Conservation (phyloP, 2,888 invertebrate species). For the Arenicola marina region DNA sequence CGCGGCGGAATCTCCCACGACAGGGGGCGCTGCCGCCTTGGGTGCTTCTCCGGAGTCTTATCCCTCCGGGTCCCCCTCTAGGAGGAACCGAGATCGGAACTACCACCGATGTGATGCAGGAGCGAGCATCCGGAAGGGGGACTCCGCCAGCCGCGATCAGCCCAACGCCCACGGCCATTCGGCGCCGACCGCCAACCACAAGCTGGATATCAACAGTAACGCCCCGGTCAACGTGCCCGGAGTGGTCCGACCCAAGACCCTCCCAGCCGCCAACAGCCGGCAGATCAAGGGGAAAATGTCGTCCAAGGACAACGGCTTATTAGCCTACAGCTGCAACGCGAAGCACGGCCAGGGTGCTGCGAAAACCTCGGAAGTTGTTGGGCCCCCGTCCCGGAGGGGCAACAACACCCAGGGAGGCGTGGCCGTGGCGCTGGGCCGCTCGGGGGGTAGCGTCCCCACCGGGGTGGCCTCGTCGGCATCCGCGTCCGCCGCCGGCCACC, state of each 20-base stretch:
- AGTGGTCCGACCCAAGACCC: constrained; percentile 7
- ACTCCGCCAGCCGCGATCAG: neutral
- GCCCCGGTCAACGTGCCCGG: neutral
- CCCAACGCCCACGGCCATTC: neutral
- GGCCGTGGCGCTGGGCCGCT: neutral
- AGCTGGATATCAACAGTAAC: constrained; percentile 4
- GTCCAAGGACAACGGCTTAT: neutral
- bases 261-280: neutral
- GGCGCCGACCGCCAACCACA: neutral
- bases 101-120: neutral
- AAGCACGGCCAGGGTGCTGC: too few relatives aligned
- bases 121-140: neutral
- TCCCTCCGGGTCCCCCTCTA: neutral
- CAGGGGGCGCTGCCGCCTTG: neutral
- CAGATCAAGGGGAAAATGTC: neutral
- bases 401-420: neutral
- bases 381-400: too few relatives aligned
- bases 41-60: neutral
- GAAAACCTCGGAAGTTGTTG: too few relatives aligned
- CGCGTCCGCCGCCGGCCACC: neutral
- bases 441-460: neutral
- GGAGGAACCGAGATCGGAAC: neutral
- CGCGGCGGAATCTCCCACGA: neutral
- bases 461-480: too few relatives aligned
- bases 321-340: too few relatives aligned